These are phyloP conservation scores for Chionomys nivalis DNA, from an alignment of 2,113 vertebrate genomes.

Conservation along the genomic window DNA sequence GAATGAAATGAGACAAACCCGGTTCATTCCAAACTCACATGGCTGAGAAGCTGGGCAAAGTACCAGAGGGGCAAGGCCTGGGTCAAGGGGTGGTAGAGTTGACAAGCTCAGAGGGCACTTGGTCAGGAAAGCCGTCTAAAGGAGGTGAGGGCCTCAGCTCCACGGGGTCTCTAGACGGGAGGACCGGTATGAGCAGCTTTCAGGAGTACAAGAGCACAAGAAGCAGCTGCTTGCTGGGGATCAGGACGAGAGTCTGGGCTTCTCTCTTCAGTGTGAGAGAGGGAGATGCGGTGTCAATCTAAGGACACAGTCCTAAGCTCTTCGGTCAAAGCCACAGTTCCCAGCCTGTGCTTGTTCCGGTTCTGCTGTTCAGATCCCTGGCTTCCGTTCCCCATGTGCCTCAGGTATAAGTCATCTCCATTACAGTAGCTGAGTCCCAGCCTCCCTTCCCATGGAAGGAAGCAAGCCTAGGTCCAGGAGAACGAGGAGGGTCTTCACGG, in stretches of 20 bases:
- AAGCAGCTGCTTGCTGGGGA: background rate
- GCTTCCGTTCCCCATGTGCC: background rate
- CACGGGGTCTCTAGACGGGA: background rate
- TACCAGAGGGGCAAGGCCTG: background rate
- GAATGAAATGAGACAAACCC: background rate
- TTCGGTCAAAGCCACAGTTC: background rate
- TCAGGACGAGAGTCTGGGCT: background rate
- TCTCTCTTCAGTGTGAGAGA: background rate
- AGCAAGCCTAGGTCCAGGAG: background rate
- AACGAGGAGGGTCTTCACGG: background rate
- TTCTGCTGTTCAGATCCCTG: background rate
- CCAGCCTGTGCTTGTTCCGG: too few species aligned
- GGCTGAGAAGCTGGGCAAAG: too few species aligned
- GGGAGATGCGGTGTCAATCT: background rate
- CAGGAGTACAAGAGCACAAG: background rate
- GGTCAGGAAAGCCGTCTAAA: background rate
- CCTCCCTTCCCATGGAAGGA: background rate
- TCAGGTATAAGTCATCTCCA: background rate
- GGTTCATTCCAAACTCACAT: background rate
- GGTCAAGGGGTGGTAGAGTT: background rate
- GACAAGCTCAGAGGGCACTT: background rate
- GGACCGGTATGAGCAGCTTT: background rate
- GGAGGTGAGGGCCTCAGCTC: background rate
- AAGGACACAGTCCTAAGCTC: background rate
- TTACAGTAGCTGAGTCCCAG: background rate